Evolutionary conservation across 2,797 vertebrate genomes (phyloP), one percentile per base, ranked within the genome.

Genomic region (Octomys mimax): DNA sequence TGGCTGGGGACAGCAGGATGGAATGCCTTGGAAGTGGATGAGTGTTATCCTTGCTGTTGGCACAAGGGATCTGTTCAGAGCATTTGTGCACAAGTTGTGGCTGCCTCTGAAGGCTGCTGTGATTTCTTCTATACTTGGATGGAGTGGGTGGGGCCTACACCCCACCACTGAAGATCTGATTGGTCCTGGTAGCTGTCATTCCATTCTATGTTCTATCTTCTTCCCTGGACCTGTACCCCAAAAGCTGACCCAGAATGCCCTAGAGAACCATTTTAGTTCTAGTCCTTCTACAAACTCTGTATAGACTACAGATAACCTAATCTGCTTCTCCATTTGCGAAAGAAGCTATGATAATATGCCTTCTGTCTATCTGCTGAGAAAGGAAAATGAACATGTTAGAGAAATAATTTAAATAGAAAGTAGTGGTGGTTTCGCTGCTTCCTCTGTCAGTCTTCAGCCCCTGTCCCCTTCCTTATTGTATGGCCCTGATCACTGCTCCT

Each of bases 381-480:
- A 42, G 42, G 52, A 36, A 18, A 61, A 71, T 12, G 24, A 62
- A 4, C 1, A 3, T 24, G 8, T 8, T 1, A n/a, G 33, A 11
- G 54, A 52, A 2, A 1, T 28, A 7, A n/a, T 7, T 77, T 49
- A 89, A 31, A 62, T n/a, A 70, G 54, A 52, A 73, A 87, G 26
- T 42, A 12, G 39, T 24, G 31, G 6, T 11, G 0, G 24, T 2
- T 0, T 5, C 42, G 54, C 26, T 26, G 22, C 95, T 70, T 31
- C 52, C 57, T 49, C 26, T 52, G 26, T 42, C 7, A 31, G 75
- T 39, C 12, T 21, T 57, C 21, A 2, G 39, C 22, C 28, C 16
- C 2, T 18, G 0, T 4, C 24, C 2, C 62, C 5, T 21, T 4
- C 24, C 21, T 9, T 19, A 26, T 22, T 14, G 6, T 3, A 4